Base-by-base conservation (phyloP, 64 coral and sea anemone species). In the Montipora sp. region DNA sequence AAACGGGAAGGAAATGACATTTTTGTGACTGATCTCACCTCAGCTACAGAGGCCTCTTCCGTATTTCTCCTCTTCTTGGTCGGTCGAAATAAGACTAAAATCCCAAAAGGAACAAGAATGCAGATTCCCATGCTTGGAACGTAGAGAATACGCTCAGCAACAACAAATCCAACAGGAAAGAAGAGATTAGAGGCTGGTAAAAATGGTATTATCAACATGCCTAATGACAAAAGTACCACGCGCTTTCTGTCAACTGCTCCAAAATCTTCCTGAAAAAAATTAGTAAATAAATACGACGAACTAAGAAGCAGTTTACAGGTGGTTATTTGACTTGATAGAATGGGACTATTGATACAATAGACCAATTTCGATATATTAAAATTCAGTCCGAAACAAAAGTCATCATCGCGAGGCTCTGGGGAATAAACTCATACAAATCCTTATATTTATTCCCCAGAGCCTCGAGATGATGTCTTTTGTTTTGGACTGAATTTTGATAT, bases 61-160 rank as follows among this genome's bases (percentile, higher is more conserved):
- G 22, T 76, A 57, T 12, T 3, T 59, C 57, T 46, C 12, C 36
- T 49, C 8, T 36, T 36, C 36, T 47, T 69, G 22, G 75, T 85
- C 11, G 23, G 51, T 45, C 59, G 19, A 68, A 92, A 98, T 11
- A 90, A 59, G 20, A 89, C 63, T 76, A 23, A 81, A 55, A 98
- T 90, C 51, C 93, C 93, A 78, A 95, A 83, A 15, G 96, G 69
- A 68, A 83, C 22, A 14, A 98, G 19, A 51, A 98, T 21, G 68
- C 96, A 95, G 51, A 93, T 90, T 0, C 96, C 96, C 87, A 98
- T 95, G 61, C 93, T 98, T 13, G 96, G 96, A 15, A 98, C 83
- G 78, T 98, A 98, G 14, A 98, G 81, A 46, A 98, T 67, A 59
- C 96, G 72, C 48, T 98, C 96, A 16, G 96, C 96, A 24, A 98